Conservation (phyloP, 2,113 vertebrate species). For the Megaptera novaeangliae region DNA sequence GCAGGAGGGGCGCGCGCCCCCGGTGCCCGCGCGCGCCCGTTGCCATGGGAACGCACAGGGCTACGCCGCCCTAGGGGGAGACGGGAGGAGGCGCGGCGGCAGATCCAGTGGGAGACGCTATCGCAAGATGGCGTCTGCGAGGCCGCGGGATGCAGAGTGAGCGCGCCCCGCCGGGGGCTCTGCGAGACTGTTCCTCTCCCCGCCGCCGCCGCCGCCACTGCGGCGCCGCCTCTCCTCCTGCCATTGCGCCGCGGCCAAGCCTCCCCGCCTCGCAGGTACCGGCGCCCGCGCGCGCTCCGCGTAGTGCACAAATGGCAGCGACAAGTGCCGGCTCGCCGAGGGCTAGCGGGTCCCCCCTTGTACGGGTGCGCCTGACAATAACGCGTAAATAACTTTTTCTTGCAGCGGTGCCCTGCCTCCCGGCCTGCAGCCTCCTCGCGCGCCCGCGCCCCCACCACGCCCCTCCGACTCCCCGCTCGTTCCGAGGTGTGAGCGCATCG, state of each 20-base stretch:
- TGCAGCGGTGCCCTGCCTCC: slow-evolving; percentile 50
- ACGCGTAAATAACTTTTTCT: slow-evolving; percentile 68
- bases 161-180: slow-evolving; percentile 58
- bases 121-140: slow-evolving; percentile 84
- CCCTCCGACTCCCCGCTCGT: slow-evolving; percentile 13
- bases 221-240: slow-evolving; percentile 43
- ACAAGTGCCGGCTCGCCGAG: slow-evolving; percentile 53
- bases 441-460: slow-evolving; percentile 24
- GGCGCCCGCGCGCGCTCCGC: neutral
- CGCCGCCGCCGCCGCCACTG: neutral
- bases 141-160: slow-evolving; percentile 80
- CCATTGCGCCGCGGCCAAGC: neutral
- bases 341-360: neutral
- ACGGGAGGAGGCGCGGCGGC: slow-evolving; percentile 49
- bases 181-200: slow-evolving; percentile 44
- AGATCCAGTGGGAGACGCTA: slow-evolving; percentile 69
- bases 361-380: slow-evolving; percentile 20
- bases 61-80: slow-evolving; percentile 49
- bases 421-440: neutral
- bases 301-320: slow-evolving; percentile 6
- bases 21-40: slow-evolving; percentile 66
- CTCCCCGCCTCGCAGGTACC: slow-evolving; percentile 38
- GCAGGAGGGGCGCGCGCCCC: neutral
- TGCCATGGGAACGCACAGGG: slow-evolving; percentile 77
- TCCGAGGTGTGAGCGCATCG: slow-evolving; percentile 43